Evolutionary conservation across 2,888 invertebrate genomes (phyloP).

Genomic region (Gastracanthus pulcherrimus): DNA sequence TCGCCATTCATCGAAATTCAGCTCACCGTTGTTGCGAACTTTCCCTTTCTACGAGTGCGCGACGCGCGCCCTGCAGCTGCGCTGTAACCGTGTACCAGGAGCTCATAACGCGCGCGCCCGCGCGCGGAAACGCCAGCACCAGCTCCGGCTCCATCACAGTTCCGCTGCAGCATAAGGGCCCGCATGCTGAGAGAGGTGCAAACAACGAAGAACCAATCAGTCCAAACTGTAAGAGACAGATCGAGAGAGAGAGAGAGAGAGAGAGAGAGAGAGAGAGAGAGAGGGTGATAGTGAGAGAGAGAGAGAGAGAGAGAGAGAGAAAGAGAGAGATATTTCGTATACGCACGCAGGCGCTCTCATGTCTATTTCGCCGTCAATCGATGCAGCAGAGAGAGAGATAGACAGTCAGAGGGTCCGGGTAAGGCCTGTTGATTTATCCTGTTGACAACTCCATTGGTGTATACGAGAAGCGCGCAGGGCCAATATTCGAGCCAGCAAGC

Average conservation of each 20-base stretch:
- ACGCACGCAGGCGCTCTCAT: neutral
- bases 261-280: neutral
- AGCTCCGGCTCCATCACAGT: too few species aligned
- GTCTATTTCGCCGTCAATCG: neutral
- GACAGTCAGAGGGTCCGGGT: too few species aligned
- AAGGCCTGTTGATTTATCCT: constrained; percentile 3
- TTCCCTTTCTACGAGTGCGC: too few species aligned
- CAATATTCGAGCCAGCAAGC: too few species aligned
- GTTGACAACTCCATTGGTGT: constrained; percentile 40
- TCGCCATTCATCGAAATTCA: too few species aligned
- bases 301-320: neutral
- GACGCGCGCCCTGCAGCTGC: too few species aligned
- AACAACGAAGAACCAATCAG: constrained; percentile 34
- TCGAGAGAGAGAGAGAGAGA: neutral
- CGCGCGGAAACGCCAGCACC: too few species aligned
- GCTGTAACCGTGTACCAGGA: too few species aligned
- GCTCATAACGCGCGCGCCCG: too few species aligned
- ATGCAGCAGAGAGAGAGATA: too few species aligned
- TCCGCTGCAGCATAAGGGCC: too few species aligned
- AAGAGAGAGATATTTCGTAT: neutral
- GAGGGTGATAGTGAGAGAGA: neutral
- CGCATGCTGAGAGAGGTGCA: constrained; percentile 3
- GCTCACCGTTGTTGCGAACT: too few species aligned
- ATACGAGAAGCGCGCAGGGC: neutral
- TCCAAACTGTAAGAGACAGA: constrained; percentile 12